Base-by-base conservation (phyloP, 2,888 invertebrate genomes). In the Xanthorhoe spadicearia region DNA sequence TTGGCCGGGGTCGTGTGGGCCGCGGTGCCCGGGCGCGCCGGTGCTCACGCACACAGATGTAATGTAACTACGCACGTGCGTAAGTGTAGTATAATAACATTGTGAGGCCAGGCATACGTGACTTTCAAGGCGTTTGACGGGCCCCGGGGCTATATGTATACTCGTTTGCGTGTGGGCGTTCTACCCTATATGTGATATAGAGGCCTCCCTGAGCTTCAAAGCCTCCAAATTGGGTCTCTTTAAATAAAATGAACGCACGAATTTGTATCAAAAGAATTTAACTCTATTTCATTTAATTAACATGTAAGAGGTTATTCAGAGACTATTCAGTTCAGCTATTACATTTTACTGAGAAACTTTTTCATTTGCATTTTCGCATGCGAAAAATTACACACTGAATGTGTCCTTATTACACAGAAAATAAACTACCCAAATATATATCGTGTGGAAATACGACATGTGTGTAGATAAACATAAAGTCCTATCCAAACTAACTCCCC, bases 81-180 rank as follows among this genome's bases (percentile, higher is more conserved):
- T 92, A 89, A 90, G 90, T 91, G 90, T 91, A 84, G 74, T 90
- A 90, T 91, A 91, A 90, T 92, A 92, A 92, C 88, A 91, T 91
- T 85, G 88, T 85, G 87, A 88, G 88, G 85, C 89, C 85, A 86
- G 83, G 86, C 90, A 89, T 89, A 91, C 92, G 92, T 92, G 92
- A 90, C 91, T 92, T 88, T 86, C 87, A 86, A 85, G 83, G 85
- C 86, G 84, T 89, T 90, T 89, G 91, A 88, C 89, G 88, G 87
- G 87, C 87, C 90, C 86, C 84, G 79, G 80, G 86, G 87, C 88
- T 84, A 83, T 85, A 75, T 85, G 28, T 53, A 75, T 77, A 77
- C 70, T 76, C 79, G 79, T 78, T 78, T 73, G 81, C 77, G 80
- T 81, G 85, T 83, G 84, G 84, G 85, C 86, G 85, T 83, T 82